A percentile compares a stretch with the other conserved stretches of the same genome.
phyloP scores from a whole-genome alignment of 2,797 vertebrate species.

The Leucoraja ocellata region DNA sequence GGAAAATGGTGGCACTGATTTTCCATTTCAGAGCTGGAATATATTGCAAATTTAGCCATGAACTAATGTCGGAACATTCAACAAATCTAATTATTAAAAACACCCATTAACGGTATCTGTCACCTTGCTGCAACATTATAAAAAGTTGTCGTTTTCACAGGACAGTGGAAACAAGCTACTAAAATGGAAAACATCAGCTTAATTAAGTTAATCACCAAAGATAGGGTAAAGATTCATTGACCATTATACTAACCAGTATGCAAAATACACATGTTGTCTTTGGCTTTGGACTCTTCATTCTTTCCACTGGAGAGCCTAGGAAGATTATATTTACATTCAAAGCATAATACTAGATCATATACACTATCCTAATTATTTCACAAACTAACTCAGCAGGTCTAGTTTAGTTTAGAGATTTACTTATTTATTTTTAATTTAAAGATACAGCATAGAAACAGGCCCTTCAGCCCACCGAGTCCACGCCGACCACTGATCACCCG shows the following conservation, averaged over 20 bases:
- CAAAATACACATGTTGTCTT: slow-evolving; percentile 40
- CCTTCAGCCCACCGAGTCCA: too few species aligned
- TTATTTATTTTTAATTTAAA: too few species aligned
- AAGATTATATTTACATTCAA: slow-evolving; percentile 43
- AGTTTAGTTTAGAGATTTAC: too few species aligned
- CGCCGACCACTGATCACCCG: too few species aligned
- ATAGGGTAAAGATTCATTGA: background rate
- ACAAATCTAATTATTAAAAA: background rate
- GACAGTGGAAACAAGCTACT: too few species aligned
- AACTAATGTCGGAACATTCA: background rate
- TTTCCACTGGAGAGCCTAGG: slow-evolving; percentile 47
- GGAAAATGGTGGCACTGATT: background rate
- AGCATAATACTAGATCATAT: background rate
- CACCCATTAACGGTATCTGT: too few species aligned
- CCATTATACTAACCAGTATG: slow-evolving; percentile 49
- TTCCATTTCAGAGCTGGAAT: background rate
- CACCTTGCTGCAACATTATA: background rate
- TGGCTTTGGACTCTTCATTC: slow-evolving; percentile 43
- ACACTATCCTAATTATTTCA: too few species aligned
- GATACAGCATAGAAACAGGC: too few species aligned
- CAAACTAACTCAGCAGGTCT: too few species aligned
- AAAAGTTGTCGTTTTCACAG: background rate
- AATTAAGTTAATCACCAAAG: background rate
- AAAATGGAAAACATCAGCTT: background rate
- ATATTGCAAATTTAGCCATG: background rate